Conservation (phyloP, 2,113 vertebrate species). For the Malurus cyaneus region DNA sequence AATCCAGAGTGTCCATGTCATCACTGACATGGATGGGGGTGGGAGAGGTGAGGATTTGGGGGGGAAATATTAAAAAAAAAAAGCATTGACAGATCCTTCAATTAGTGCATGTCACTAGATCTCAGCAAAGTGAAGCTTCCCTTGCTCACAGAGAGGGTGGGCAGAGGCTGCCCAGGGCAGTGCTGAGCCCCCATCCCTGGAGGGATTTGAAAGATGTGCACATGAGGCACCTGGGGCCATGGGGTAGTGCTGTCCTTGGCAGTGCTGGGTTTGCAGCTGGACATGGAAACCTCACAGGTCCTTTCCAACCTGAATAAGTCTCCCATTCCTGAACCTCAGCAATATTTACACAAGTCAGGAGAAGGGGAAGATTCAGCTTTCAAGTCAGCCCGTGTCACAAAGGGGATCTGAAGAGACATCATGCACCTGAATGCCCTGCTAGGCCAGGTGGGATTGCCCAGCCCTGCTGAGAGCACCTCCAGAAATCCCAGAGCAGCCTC, state of each 20-base stretch:
- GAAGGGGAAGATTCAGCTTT: not conserved
- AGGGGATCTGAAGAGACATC: not conserved
- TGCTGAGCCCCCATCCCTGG: not conserved
- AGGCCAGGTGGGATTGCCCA: not conserved
- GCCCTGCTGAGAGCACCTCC: not conserved
- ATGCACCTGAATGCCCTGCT: not conserved
- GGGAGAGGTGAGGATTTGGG: not conserved
- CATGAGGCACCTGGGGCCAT: not conserved
- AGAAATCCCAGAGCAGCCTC: not conserved
- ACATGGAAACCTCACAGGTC: not conserved
- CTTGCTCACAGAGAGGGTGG: not conserved
- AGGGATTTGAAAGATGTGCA: not conserved
- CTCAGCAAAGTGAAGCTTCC: not conserved
- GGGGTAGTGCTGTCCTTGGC: not conserved
- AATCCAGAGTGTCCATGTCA: not conserved
- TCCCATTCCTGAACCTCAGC: not conserved
- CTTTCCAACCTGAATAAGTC: not conserved
- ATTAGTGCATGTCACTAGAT: not conserved
- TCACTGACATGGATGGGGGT: not conserved
- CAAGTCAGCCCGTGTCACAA: not conserved
- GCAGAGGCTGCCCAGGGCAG: not conserved
- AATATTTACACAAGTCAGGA: not conserved
- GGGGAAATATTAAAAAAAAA: rapidly evolving
- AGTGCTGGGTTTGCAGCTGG: not conserved
- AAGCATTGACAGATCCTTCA: not conserved